Percentiles rank a stretch among this genome's conserved stretches.
Evolutionary conservation across 2,113 vertebrate genomes (phyloP).

Genomic region (Xenopus laevis): DNA sequence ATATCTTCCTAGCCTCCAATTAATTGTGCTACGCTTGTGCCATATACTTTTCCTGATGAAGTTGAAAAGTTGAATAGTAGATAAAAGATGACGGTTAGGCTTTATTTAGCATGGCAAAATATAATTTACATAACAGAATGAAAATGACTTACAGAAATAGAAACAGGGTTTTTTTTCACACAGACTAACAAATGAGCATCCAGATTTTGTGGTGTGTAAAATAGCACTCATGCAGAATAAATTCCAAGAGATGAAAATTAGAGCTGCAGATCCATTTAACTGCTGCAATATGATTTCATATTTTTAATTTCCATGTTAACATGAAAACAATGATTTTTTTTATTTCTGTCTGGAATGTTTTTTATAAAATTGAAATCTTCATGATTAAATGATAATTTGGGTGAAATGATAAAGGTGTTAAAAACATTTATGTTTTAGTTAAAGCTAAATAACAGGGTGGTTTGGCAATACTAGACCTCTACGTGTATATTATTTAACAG

Average conservation of each 20-base stretch:
- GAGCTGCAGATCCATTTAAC: conserved; percentile 40
- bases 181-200: conserved; percentile 11
- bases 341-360: conserved; percentile 28
- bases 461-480: too few species aligned
- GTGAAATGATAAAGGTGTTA: too few species aligned
- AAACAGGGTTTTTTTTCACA: background rate
- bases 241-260: conserved; percentile 40
- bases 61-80: too few species aligned
- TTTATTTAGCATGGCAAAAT: conserved; percentile 17
- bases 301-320: conserved; percentile 34
- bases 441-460: too few species aligned
- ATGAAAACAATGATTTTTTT: conserved; percentile 21
- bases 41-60: too few species aligned
- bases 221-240: conserved; percentile 32
- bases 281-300: conserved; percentile 26
- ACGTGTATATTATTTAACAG: too few species aligned
- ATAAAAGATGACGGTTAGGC: conserved; percentile 1
- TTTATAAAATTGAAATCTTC: conserved; percentile 25
- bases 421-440: too few species aligned
- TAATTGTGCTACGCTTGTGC: too few species aligned
- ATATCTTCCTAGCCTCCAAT: too few species aligned
- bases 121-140: conserved; percentile 16
- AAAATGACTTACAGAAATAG: conserved; percentile 27
- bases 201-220: conserved; percentile 39
- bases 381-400: conserved; percentile 11